A percentile compares a stretch with the other conserved stretches of the same genome.
Conservation (phyloP, 1,140 invertebrate species). For the Steinernema feltiae region DNA sequence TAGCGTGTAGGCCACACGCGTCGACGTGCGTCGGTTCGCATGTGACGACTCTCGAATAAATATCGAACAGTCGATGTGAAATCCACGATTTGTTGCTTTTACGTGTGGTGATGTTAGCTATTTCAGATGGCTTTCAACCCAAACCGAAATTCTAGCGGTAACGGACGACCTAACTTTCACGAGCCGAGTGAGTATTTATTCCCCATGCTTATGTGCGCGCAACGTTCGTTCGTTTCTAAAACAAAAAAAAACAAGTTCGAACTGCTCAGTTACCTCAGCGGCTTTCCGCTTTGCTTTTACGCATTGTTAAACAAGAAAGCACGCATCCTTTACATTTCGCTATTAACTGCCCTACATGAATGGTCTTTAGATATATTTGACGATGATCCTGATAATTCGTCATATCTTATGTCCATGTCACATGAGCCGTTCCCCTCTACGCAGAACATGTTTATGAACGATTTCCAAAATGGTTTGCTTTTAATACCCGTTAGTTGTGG, state of each 20-base stretch:
- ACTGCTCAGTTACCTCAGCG: too few species aligned
- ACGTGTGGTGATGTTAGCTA: not conserved
- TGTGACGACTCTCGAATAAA: too few species aligned
- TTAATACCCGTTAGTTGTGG: not conserved
- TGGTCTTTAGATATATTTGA: slow-evolving; percentile 12
- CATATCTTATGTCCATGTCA: not conserved
- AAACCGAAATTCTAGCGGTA: not conserved
- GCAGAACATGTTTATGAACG: not conserved
- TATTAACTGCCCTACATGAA: not conserved
- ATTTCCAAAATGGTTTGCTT: not conserved
- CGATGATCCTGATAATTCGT: not conserved
- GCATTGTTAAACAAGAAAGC: not conserved
- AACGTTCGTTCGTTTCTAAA: too few species aligned
- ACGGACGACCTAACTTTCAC: not conserved
- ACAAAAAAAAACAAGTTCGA: too few species aligned
- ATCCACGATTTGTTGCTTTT: not conserved
- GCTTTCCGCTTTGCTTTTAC: too few species aligned
- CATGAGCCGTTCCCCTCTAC: not conserved
- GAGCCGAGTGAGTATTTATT: not conserved
- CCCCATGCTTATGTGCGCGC: too few species aligned
- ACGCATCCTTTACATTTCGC: not conserved
- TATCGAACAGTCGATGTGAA: too few species aligned
- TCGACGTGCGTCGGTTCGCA: too few species aligned
- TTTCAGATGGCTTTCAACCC: not conserved
- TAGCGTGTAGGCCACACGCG: too few species aligned